A percentile compares a stretch with the other conserved stretches of the same genome.
Conservation (phyloP, 2,113 vertebrate species). For the Formicarius rufipectus region DNA sequence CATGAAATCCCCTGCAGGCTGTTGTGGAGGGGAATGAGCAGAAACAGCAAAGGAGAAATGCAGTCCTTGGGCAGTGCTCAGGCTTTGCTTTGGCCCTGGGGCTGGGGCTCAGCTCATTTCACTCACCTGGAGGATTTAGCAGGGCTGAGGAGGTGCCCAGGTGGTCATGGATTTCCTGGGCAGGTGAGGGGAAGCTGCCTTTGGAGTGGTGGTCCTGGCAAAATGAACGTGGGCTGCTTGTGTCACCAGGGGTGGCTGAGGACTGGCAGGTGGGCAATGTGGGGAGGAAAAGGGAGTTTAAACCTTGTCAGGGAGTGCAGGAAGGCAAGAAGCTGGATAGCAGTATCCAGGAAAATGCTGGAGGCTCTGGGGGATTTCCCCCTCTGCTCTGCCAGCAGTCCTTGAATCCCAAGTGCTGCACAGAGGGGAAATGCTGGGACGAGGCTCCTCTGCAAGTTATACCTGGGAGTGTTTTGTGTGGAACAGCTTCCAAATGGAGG, state of each 20-base stretch:
- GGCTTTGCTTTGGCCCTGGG: background rate
- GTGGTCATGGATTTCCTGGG: background rate
- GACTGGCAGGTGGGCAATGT: background rate
- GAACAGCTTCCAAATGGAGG: background rate
- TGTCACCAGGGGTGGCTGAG: background rate
- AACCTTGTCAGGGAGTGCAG: conserved; percentile 7
- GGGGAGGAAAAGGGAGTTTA: conserved; percentile 21
- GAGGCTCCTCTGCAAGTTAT: background rate
- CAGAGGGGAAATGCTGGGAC: background rate
- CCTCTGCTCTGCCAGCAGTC: background rate
- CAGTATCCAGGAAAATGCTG: background rate
- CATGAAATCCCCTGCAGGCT: background rate
- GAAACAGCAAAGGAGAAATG: background rate
- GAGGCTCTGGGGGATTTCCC: background rate
- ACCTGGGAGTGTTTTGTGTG: background rate
- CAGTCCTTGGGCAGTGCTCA: background rate
- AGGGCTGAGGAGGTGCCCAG: background rate
- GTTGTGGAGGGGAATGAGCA: background rate
- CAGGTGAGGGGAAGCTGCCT: background rate
- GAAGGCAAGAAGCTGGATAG: background rate
- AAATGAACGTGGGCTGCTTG: background rate
- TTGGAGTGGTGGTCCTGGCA: background rate
- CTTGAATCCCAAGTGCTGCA: background rate
- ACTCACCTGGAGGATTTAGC: background rate
- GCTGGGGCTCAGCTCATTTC: background rate